Base-by-base conservation (phyloP, 2,888 invertebrate species). In the Hoplodrina blanda region DNA sequence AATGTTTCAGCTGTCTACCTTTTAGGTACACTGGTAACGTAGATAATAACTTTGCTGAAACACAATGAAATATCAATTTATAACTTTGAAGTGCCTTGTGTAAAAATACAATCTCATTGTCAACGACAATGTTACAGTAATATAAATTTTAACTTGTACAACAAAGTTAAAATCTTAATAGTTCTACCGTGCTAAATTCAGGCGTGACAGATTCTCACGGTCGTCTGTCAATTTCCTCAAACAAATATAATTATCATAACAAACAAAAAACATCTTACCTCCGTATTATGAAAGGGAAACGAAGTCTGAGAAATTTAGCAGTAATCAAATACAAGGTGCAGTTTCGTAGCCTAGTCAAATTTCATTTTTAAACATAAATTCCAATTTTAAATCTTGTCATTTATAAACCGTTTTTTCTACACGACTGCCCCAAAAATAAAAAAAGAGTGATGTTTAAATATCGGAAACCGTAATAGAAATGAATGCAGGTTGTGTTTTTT, bases 171-270 rank as follows among this genome's bases (percentile, higher is more conserved):
- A 62, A 57, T 62, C 6, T 30, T 52, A 55, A 75, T 62, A 25
- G 63, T 80, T 44, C n/a, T 25, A 54, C 20, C 62, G 59, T 75
- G 64, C 17, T 44, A 20, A 65, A 75, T 69, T 59, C 2, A 65
- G 25, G 33, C 64, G 50, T 75, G 62, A 69, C 57, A 44, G 25
- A 69, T 60, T 62, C 60, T 75, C 76, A 80, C 30, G 80, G 69
- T 69, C 54, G 19, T 55, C 25, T 13, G 25, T 1, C 17, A 11
- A 50, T 10, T 52, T 37, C 50, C 49, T 59, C 1, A n/a, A 15
- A 15, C 5, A n/a, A 17, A 15, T 46, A 41, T 5, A 53, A 49
- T 52, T 25, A 49, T 4, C 4, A 37, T 10, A 19, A 52, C 30
- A 7, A 5, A 25, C 25, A 41, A 25, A 41, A 11, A 49, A 44